A percentile compares a stretch with the other conserved stretches of the same genome.
Conservation (phyloP, 2,113 vertebrate genomes). For the Grammomys dolichurus region DNA sequence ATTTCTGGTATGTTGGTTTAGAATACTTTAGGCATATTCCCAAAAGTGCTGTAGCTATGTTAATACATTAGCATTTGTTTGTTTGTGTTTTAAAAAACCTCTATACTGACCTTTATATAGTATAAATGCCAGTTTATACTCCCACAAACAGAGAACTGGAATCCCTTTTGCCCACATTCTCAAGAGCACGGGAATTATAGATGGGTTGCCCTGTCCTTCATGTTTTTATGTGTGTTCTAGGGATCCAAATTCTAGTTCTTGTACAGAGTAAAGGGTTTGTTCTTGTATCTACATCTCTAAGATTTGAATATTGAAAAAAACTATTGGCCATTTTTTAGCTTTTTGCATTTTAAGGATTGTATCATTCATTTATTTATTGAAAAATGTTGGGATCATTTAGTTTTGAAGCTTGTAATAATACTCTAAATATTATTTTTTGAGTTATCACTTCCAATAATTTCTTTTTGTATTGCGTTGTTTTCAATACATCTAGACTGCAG, state of each 20-base stretch:
- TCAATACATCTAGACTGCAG: no score
- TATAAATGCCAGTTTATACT: no score
- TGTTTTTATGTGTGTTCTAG: not conserved
- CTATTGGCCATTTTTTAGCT: not conserved
- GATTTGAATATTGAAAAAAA: not conserved
- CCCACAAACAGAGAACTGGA: not conserved
- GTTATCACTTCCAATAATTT: not conserved
- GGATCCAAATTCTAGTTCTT: not conserved
- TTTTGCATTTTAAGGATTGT: not conserved
- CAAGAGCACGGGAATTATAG: not conserved
- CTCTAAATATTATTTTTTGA: not conserved
- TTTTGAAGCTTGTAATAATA: not conserved
- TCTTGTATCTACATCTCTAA: not conserved
- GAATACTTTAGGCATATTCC: not conserved
- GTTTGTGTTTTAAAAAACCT: not conserved
- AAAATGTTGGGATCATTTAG: not conserved
- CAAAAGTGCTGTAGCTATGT: not conserved
- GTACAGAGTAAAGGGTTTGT: not conserved
- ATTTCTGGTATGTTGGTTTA: not conserved
- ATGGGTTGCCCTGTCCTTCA: accelerated
- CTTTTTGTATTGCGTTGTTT: no score
- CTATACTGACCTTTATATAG: not conserved
- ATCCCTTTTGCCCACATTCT: not conserved
- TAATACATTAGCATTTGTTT: not conserved
- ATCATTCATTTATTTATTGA: not conserved